These are phyloP conservation scores for Otis tarda DNA, from an alignment of 2,113 vertebrate genomes.

Conservation along the genomic window DNA sequence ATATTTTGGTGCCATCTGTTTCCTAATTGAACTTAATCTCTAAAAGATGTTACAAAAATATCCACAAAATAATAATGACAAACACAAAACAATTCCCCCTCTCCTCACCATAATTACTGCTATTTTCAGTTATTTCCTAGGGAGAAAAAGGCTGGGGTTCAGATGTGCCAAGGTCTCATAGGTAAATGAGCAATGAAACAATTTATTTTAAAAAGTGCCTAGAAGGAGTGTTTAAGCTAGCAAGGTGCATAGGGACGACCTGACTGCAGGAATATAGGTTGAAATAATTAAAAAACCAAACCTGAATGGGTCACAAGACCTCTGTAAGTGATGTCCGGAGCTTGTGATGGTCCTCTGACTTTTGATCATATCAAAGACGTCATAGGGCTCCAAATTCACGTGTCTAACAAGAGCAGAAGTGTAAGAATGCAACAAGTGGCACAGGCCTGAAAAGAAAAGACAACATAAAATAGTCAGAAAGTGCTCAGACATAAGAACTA, in stretches of 20 bases:
- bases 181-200: not conserved
- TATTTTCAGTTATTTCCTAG: not conserved
- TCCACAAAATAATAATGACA: slow-evolving; percentile 63
- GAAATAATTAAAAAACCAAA: not conserved
- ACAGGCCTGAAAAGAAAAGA: not conserved
- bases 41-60: slow-evolving; percentile 76
- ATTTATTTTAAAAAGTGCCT: not conserved
- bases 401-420: not conserved
- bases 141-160: not conserved
- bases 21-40: slow-evolving; percentile 78
- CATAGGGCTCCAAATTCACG: rapidly evolving
- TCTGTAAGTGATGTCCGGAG: not conserved
- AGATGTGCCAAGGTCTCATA: not conserved
- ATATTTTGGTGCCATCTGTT: slow-evolving; percentile 78
- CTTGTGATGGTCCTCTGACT: not conserved
- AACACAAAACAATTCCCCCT: slow-evolving; percentile 26
- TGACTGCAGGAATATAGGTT: not conserved
- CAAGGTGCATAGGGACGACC: not conserved
- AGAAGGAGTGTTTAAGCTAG: not conserved
- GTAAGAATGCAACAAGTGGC: not conserved
- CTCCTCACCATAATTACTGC: not conserved
- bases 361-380: not conserved
- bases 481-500: not conserved
- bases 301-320: not conserved
- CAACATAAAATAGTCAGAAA: not conserved